Evolutionary conservation across 2,888 invertebrate genomes (phyloP), one percentile per base, ranked within the genome.

Genomic region (Drosophila picticornis): DNA sequence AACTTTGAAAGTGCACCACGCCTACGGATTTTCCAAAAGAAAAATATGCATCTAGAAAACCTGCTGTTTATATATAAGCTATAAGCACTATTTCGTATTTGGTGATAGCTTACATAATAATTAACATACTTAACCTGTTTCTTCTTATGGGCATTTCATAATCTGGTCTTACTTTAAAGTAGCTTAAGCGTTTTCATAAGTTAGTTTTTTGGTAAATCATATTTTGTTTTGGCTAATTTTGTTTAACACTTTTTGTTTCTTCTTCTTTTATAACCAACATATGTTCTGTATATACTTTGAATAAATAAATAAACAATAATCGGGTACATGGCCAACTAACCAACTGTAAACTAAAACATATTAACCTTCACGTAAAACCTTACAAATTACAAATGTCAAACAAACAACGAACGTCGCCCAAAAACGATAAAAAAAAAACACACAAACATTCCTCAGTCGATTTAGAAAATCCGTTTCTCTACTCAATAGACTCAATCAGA

Each of bases 391-490:
- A 25, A 72, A 77, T 62, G 61, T 60, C 40, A 51, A 67, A 63
- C 58, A 36, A 52, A 62, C 70, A 59, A 77, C 78, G 66, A 79
- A 81, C 78, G 72, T 72, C 72, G 76, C 55, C 72, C 51, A 69
- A 77, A 68, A 60, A 82, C 27, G 36, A 58, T 65, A 50, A 74
- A 75, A 65, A 65, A 59, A 74, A 57, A 19, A 31, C 16, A 65
- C 62, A 75, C 38, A 48, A 53, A 51, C 22, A 74, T 46, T 58
- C 71, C 59, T 72, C 65, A 90, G 91, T 85, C 93, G 93, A 88
- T 93, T 93, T 90, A 92, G 92, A 91, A 93, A 93, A 93, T 93
- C 93, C 91, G 91, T 92, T 91, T 93, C 93, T 92, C 92, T 93
- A 91, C 91, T 92, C 82, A 93, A 92, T 93, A 93, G 93, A 91